These are phyloP conservation scores for Chymomyza procnemis DNA, from an alignment of 2,888 invertebrate genomes.

Conservation along the genomic window DNA sequence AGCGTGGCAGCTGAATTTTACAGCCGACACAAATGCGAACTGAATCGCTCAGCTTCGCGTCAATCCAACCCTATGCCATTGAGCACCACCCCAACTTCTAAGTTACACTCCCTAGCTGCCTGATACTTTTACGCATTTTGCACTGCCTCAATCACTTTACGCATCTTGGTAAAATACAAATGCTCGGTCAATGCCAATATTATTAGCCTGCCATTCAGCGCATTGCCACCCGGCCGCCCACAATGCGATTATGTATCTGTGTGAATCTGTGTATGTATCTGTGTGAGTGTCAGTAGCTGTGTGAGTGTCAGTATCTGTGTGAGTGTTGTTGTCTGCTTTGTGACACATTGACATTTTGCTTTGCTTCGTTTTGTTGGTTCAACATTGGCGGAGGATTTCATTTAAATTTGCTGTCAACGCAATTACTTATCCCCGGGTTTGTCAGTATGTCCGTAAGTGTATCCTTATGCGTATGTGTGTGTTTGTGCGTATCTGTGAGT, in stretches of 20 bases:
- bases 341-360: slow-evolving; percentile 50
- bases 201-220: slow-evolving; percentile 46
- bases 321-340: slow-evolving; percentile 54
- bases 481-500: slow-evolving; percentile 6
- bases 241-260: slow-evolving; percentile 10
- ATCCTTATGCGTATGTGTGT: slow-evolving; percentile 6
- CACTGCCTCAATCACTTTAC: too few species aligned
- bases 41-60: not conserved
- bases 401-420: slow-evolving; percentile 73
- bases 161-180: not conserved
- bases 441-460: slow-evolving; percentile 1
- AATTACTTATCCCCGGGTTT: slow-evolving; percentile 41
- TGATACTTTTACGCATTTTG: too few species aligned
- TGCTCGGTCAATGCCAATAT: slow-evolving; percentile 64
- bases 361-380: not conserved
- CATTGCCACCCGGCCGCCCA: not conserved
- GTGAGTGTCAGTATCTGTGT: not conserved
- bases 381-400: slow-evolving; percentile 50
- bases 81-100: too few species aligned
- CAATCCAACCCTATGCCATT: too few species aligned
- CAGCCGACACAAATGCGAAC: slow-evolving; percentile 33
- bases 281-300: not conserved
- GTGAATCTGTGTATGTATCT: not conserved
- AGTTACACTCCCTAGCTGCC: too few species aligned
- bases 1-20: slow-evolving; percentile 67